A percentile compares a stretch with the other conserved stretches of the same genome.
Conservation (phyloP, 1,140 invertebrate species). For the Aphis craccivora region DNA sequence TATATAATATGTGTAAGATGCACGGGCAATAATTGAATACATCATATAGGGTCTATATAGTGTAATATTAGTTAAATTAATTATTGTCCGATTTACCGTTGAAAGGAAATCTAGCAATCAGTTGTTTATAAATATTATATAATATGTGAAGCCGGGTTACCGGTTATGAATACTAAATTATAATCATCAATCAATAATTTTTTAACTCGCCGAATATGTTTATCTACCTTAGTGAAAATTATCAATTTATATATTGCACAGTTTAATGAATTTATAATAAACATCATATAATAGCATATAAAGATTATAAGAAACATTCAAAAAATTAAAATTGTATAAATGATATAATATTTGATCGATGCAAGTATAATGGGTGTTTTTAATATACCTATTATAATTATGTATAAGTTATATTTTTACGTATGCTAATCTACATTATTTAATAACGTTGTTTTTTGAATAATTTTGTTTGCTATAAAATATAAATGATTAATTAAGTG, state of each 20-base stretch:
- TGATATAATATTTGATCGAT: neutral
- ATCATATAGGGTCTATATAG: neutral
- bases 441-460: neutral
- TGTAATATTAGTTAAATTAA: neutral
- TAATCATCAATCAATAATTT: conserved; percentile 1
- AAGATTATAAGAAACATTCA: neutral
- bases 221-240: neutral
- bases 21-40: neutral
- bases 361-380: neutral
- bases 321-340: conserved; percentile 10
- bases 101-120: neutral
- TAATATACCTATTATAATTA: too few relatives aligned
- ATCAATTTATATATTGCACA: neutral
- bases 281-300: neutral
- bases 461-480: neutral
- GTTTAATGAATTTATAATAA: neutral
- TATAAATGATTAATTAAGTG: neutral
- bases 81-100: neutral
- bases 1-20: neutral
- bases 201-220: neutral
- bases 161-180: neutral
- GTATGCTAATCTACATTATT: neutral
- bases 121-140: neutral
- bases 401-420: neutral
- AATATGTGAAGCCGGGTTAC: neutral